Base-by-base conservation (phyloP, 1,140 invertebrate genomes). In the Rhynchophorus ferrugineus region DNA sequence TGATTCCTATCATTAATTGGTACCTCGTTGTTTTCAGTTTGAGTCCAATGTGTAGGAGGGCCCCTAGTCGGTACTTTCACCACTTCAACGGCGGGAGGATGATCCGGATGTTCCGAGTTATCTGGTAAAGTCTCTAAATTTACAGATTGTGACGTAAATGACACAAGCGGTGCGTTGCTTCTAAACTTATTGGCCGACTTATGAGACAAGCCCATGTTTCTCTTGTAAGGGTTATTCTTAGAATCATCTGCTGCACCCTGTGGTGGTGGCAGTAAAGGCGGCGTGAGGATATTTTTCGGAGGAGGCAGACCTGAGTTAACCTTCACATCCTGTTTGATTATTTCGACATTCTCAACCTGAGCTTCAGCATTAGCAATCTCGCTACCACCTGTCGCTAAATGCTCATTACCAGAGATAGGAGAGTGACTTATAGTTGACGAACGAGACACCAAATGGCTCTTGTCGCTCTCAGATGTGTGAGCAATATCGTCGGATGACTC, bases 1-100 rank as follows among this genome's bases (percentile, higher is more conserved):
- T 84, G 79, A 60, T 84, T 83, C 51, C 83, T 71, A 60, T 83
- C 80, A 67, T 79, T 81, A 49, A 76, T 77, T 0, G 80, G 76
- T 3, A 77, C 78, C 69, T 80, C 78, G 52, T 75, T 71, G 60
- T 80, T 80, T 42, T 79, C 78, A 13, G 61, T 59, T 13, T 42
- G 72, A 67, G 60, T 59, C 37, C 44, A 73, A 66, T 35, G 68
- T n/a, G n/a, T n/a, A 54, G 41, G 50, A 6, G 21, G 37, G 29
- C 3, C 33, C 6, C n/a, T 29, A 2, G 7, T 16, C 3, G 13
- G 9, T 3, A 14, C 8, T 19, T 54, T 54, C 2, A n/a, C 14
- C 3, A 18, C 21, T 7, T 36, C 37, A 29, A 24, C 33, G 9
- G 47, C 24, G 11, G 54, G 39, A 19, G 70, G 24, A 14, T 52